These are phyloP conservation scores for Gasterosteus aculeatus DNA, from an alignment of 2,113 vertebrate species.

Conservation along the genomic window DNA sequence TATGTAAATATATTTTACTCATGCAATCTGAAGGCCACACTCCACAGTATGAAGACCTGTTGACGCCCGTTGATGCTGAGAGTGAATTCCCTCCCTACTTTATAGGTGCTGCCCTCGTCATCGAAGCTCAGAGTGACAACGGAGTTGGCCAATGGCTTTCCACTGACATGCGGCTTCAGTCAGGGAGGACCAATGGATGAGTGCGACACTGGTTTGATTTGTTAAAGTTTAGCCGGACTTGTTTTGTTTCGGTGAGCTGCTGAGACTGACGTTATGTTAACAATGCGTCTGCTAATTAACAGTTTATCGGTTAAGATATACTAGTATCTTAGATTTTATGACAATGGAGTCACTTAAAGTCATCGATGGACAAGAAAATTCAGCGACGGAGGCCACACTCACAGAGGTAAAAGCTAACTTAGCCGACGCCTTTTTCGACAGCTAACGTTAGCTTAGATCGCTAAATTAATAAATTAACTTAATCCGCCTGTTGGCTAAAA, in stretches of 20 bases:
- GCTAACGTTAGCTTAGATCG: conserved; percentile 7
- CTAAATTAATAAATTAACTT: neutral
- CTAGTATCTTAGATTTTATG: conserved; percentile 7
- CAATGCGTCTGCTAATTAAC: conserved; percentile 20
- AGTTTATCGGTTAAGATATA: conserved; percentile 16
- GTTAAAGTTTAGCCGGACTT: conserved; percentile 13
- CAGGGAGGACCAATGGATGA: conserved; percentile 63
- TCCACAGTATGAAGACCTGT: neutral
- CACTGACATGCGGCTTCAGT: too few relatives aligned
- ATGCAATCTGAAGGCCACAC: neutral
- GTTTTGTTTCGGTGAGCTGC: conserved; percentile 27
- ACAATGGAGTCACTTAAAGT: conserved; percentile 62
- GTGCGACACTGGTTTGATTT: neutral
- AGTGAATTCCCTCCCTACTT: neutral
- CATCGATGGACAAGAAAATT: conserved; percentile 48
- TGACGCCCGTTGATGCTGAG: neutral
- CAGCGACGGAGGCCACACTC: conserved; percentile 49
- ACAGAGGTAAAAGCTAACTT: conserved; percentile 65
- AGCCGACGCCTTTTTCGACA: neutral
- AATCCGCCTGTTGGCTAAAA: neutral
- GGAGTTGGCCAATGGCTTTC: conserved; percentile 41
- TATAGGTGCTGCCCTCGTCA: neutral
- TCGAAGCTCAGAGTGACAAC: conserved; percentile 24
- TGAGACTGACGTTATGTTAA: neutral
- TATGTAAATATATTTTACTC: neutral